phyloP scores from a whole-genome alignment of 2,888 invertebrate species.

The Prosapia bicincta region DNA sequence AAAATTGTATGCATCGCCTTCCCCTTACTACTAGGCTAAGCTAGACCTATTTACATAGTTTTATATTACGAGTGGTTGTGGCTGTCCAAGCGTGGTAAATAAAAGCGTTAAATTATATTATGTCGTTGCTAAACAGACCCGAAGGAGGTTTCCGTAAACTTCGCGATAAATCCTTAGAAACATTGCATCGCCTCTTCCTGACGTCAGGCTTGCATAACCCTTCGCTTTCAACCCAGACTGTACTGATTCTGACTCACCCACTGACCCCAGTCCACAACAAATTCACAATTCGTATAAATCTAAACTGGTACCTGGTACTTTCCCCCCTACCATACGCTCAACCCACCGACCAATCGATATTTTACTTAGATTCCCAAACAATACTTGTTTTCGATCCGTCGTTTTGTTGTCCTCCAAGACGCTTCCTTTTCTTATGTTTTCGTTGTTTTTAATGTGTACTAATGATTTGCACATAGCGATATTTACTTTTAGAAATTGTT shows the following conservation, averaged over 20 bases:
- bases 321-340: background rate
- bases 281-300: constrained; percentile 2
- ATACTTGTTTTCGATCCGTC: background rate
- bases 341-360: background rate
- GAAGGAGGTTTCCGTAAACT: too few species aligned
- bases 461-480: too few species aligned
- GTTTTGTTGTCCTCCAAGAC: background rate
- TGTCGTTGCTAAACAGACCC: too few species aligned
- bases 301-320: background rate
- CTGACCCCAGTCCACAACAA: background rate
- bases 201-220: background rate
- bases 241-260: constrained; percentile 2
- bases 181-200: background rate
- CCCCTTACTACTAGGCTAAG: too few species aligned
- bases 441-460: too few species aligned
- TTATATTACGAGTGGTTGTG: too few species aligned
- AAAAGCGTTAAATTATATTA: too few species aligned
- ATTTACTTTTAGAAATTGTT: too few species aligned
- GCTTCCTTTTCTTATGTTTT: background rate
- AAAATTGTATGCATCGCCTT: too few species aligned
- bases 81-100: too few species aligned
- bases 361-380: constrained; percentile 1
- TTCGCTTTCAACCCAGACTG: background rate
- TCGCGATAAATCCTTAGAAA: background rate
- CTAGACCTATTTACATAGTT: too few species aligned